Evolutionary conservation across 2,888 invertebrate species (phyloP).

Genomic region (Acanthoscelides obtectus): DNA sequence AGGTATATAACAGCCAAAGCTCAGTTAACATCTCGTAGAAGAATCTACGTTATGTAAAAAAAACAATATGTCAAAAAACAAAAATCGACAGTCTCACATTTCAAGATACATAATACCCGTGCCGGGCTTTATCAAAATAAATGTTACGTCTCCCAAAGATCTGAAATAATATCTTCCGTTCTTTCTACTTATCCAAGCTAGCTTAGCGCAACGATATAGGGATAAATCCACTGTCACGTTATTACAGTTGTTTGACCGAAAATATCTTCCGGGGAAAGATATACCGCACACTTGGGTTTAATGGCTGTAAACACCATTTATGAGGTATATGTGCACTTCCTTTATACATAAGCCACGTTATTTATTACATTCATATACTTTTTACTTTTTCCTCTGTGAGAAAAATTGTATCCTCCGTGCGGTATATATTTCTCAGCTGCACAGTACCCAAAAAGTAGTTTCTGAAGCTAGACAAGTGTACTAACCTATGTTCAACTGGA

Average conservation of each 20-base stretch:
- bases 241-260: background rate
- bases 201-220: background rate
- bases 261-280: background rate
- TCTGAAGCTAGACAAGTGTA: background rate
- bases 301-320: background rate
- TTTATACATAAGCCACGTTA: background rate
- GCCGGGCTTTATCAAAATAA: too few relatives aligned
- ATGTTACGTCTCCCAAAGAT: too few relatives aligned
- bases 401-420: background rate
- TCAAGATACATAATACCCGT: too few relatives aligned
- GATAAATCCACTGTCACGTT: background rate
- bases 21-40: too few relatives aligned
- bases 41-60: too few relatives aligned
- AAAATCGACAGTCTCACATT: too few relatives aligned
- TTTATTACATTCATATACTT: background rate
- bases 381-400: background rate
- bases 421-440: background rate
- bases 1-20: too few relatives aligned
- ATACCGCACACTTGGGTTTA: background rate
- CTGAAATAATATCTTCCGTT: too few relatives aligned
- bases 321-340: background rate
- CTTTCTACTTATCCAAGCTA: background rate
- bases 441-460: background rate
- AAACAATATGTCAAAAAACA: too few relatives aligned
- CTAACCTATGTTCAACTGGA: too few relatives aligned